Base-by-base conservation (phyloP, 2,113 vertebrate genomes). In the Gasterosteus aculeatus region DNA sequence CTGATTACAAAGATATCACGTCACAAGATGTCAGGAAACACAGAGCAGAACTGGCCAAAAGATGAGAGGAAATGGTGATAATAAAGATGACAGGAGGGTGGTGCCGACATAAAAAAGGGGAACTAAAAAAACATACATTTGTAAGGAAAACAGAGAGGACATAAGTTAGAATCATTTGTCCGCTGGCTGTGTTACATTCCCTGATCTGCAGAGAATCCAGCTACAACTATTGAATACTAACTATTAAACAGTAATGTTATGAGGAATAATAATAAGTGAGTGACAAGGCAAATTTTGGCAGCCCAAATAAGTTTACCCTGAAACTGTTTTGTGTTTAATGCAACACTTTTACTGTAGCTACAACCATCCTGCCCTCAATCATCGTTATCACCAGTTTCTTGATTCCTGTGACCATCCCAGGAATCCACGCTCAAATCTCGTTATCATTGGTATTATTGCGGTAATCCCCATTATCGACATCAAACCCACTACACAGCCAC, bases 11-110 rank as follows among this genome's bases (percentile, higher is more conserved):
- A 16, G 66, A 26, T 26, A 26, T 22, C 3, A 5, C 64, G 53
- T 75, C 66, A 74, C 46, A 75, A 22, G 41, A 56, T 39, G 31
- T 54, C 59, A 75, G 71, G 57, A 81, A 82, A 69, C 46, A 74
- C 41, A 70, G 57, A 82, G 65, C 68, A 77, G 75, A 58, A 74
- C 18, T 26, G 63, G n/a, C 33, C n/a, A 0, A 58, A 66, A 75
- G 35, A 53, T 69, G 65, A 42, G 63, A 81, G 51, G 33, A 62
- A 10, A 22, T 0, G 0, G 10, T 38, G 22, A 60, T 60, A 7
- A 38, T 38, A n/a, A 63, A 12, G 63, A 74, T 47, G 41, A 51
- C 60, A 19, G 63, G 38, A 49, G 29, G 29, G 31, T 69, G 47
- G 0, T 51, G 18, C 47, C n/a, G 18, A 51, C 47, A 9, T n/a